A percentile compares a stretch with the other conserved stretches of the same genome.
Conservation (phyloP, 2,888 invertebrate genomes). For the Neoitamus cyanurus region DNA sequence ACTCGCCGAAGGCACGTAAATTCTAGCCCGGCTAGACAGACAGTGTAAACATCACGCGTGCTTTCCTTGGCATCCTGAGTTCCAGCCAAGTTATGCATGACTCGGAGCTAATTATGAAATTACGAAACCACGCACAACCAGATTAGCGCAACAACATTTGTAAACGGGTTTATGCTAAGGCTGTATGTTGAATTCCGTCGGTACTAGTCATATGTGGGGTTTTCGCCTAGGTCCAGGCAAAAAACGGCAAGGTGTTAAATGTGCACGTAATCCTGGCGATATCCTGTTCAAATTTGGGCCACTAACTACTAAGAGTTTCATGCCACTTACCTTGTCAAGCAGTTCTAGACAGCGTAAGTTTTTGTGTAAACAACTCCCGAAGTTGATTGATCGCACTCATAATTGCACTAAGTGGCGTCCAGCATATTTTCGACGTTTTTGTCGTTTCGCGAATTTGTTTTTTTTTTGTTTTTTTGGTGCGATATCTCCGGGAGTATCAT, state of each 20-base stretch:
- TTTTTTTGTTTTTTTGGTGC: neutral
- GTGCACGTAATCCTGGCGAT: neutral
- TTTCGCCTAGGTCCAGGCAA: neutral
- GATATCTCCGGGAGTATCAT: neutral
- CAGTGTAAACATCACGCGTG: neutral
- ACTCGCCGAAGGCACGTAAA: neutral
- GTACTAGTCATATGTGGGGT: neutral
- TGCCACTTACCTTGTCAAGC: neutral
- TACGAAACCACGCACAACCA: neutral
- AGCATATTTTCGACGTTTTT: neutral
- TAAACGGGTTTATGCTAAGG: neutral
- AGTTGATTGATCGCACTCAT: slow-evolving; percentile 5
- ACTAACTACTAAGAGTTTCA: neutral
- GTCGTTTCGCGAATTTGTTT: neutral
- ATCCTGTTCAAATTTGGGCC: neutral
- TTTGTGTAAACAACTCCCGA: neutral
- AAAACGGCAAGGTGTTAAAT: neutral
- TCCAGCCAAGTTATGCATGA: neutral
- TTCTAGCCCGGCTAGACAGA: neutral
- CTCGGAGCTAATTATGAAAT: neutral
- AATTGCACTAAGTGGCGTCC: neutral
- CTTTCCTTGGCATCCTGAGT: neutral
- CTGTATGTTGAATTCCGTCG: neutral
- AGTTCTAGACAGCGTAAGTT: neutral
- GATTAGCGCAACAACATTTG: neutral